phyloP scores from a whole-genome alignment of 2,888 invertebrate species.

The Cerceris rybyensis region DNA sequence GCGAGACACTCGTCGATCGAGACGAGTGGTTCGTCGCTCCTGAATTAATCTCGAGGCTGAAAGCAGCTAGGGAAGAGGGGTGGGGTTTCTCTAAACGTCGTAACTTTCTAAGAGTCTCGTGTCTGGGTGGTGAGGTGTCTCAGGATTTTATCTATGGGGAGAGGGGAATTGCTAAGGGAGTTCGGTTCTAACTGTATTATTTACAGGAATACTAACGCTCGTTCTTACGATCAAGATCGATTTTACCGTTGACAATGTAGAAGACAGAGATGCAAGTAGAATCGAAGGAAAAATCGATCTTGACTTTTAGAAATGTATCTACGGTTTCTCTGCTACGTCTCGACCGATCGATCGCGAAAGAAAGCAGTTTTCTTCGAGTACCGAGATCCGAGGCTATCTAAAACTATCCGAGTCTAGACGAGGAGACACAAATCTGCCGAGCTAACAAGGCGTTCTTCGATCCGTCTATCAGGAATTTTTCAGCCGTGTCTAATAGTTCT shows the following conservation, averaged over 20 bases:
- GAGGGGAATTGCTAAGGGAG: slow-evolving; percentile 35
- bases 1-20: slow-evolving; percentile 55
- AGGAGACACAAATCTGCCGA: slow-evolving; percentile 5
- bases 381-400: slow-evolving; percentile 34
- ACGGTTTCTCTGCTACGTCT: slow-evolving; percentile 1
- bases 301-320: slow-evolving; percentile 13
- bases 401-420: slow-evolving; percentile 35
- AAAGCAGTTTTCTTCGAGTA: not conserved
- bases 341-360: slow-evolving; percentile 26
- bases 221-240: slow-evolving; percentile 44
- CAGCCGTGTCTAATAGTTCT: not conserved
- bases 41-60: slow-evolving; percentile 67
- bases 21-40: slow-evolving; percentile 57
- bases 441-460: slow-evolving; percentile 22
- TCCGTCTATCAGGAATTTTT: slow-evolving; percentile 43
- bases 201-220: slow-evolving; percentile 29
- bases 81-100: slow-evolving; percentile 57
- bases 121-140: slow-evolving; percentile 41
- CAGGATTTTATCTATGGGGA: slow-evolving; percentile 31
- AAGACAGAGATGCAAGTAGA: not conserved
- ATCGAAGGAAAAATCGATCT: slow-evolving; percentile 39
- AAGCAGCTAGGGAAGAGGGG: slow-evolving; percentile 81
- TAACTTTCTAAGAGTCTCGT: slow-evolving; percentile 39
- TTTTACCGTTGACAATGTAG: not conserved
- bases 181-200: slow-evolving; percentile 42